Evolutionary conservation across 2,113 vertebrate species (phyloP).

Genomic region (Vidua chalybeata): DNA sequence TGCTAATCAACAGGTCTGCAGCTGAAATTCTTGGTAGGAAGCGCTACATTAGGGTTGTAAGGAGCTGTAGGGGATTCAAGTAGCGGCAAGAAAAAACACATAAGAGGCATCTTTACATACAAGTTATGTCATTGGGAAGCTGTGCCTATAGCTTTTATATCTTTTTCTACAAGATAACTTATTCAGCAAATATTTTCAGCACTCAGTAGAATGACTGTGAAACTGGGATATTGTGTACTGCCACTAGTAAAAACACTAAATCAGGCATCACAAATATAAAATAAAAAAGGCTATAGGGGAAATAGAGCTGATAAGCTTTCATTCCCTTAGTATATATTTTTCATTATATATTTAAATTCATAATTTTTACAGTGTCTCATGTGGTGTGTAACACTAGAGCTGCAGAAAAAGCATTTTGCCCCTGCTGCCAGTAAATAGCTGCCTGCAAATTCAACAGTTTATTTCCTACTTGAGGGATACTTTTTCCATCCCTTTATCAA

Average conservation of each 20-base stretch:
- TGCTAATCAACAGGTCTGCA: not conserved
- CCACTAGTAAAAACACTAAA: not conserved
- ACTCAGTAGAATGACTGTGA: not conserved
- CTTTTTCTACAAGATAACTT: not conserved
- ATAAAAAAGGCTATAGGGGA: not conserved
- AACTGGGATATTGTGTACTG: not conserved
- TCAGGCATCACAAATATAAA: not conserved
- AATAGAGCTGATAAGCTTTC: not conserved
- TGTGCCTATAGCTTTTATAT: not conserved
- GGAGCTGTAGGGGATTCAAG: not conserved
- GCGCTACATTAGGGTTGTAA: not conserved
- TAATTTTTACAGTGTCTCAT: not conserved
- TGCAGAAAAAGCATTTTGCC: not conserved
- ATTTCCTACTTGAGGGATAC: not conserved
- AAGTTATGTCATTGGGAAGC: not conserved
- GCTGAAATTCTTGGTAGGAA: not conserved
- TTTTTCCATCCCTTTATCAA: slow-evolving; percentile 19
- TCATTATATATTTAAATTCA: not conserved
- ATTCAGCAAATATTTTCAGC: not conserved
- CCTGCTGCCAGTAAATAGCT: not conserved
- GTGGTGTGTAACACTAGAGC: not conserved
- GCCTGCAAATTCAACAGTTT: not conserved
- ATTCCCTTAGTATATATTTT: not conserved
- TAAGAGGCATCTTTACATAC: not conserved
- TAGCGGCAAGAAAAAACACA: not conserved